phyloP scores from a whole-genome alignment of 2,797 vertebrate species.

The Gobionotothen gibberifrons region DNA sequence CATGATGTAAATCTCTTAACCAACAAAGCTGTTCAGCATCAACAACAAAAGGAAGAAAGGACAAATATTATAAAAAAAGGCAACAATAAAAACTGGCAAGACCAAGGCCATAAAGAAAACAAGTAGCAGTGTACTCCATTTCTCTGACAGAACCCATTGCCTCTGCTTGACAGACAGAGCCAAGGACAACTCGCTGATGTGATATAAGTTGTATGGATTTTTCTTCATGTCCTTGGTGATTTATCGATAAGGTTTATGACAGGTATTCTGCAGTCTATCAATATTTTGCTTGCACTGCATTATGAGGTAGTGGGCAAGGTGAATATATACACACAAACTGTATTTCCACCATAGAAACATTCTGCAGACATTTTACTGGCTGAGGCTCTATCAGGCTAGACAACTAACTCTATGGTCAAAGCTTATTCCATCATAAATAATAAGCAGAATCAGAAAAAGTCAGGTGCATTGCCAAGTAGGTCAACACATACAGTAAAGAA shows the following conservation, averaged over 20 bases:
- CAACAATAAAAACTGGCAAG: conserved; percentile 11
- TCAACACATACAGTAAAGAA: too few relatives aligned
- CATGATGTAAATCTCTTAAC: conserved; percentile 11
- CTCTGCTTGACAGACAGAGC: conserved; percentile 3
- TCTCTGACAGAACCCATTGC: conserved; percentile 20
- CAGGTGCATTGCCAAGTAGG: too few relatives aligned
- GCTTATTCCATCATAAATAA: background rate
- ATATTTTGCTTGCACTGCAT: conserved; percentile 25
- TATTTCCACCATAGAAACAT: background rate
- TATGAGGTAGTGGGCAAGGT: background rate
- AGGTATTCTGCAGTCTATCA: conserved; percentile 21
- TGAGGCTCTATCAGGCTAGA: background rate
- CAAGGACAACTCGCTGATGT: conserved; percentile 46
- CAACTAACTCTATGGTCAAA: background rate
- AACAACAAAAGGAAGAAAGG: conserved; percentile 13
- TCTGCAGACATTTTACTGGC: background rate
- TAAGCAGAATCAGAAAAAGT: too few relatives aligned
- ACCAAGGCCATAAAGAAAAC: conserved; percentile 14
- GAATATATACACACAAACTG: background rate
- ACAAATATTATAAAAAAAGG: background rate
- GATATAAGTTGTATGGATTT: conserved; percentile 34
- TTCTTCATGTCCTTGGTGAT: conserved; percentile 30
- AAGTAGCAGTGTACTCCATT: conserved; percentile 14
- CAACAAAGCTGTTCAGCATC: conserved; percentile 27
- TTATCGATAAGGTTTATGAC: conserved; percentile 38